Conservation (phyloP, 2,113 vertebrate species). For the Sinocyclocheilus anshuiensis region DNA sequence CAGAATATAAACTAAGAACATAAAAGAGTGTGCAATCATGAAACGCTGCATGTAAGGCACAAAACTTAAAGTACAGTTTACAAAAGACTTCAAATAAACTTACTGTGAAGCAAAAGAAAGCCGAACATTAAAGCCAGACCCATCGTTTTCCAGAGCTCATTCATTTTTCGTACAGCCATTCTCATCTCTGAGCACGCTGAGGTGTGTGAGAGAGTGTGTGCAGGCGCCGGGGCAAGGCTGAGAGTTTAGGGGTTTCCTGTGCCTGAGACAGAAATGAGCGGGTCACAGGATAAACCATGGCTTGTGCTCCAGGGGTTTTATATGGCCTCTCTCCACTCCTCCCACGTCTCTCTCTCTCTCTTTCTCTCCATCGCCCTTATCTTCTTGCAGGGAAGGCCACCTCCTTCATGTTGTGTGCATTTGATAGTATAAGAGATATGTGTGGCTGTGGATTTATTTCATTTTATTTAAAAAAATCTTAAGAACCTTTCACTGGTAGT, state of each 20-base stretch:
- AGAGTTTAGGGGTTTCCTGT: conserved; percentile 67
- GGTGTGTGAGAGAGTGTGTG: conserved; percentile 50
- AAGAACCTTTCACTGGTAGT: not conserved
- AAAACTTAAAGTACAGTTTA: not conserved
- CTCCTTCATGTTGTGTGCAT: conserved; percentile 39
- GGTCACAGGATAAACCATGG: conserved; percentile 74
- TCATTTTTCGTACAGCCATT: conserved; percentile 70
- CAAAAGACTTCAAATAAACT: conserved; percentile 57
- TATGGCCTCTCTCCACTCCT: conserved; percentile 64
- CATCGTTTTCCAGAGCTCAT: conserved; percentile 67
- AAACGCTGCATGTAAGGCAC: not conserved
- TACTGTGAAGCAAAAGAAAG: conserved; percentile 68
- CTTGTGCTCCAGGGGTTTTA: conserved; percentile 74
- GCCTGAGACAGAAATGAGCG: conserved; percentile 64
- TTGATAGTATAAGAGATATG: conserved; percentile 31
- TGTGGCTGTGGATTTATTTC: not conserved
- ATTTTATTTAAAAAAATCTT: not conserved
- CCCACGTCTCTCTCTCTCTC: conserved; percentile 25
- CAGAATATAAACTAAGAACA: not conserved
- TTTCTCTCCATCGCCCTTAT: conserved; percentile 51
- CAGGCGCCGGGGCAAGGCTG: conserved; percentile 40
- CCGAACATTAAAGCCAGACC: conserved; percentile 63
- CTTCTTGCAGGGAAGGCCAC: conserved; percentile 58
- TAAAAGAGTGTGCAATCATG: not conserved
- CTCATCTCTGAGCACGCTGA: conserved; percentile 56